phyloP scores from a whole-genome alignment of 1,140 invertebrate genomes.

The Solenopsis fugax region DNA sequence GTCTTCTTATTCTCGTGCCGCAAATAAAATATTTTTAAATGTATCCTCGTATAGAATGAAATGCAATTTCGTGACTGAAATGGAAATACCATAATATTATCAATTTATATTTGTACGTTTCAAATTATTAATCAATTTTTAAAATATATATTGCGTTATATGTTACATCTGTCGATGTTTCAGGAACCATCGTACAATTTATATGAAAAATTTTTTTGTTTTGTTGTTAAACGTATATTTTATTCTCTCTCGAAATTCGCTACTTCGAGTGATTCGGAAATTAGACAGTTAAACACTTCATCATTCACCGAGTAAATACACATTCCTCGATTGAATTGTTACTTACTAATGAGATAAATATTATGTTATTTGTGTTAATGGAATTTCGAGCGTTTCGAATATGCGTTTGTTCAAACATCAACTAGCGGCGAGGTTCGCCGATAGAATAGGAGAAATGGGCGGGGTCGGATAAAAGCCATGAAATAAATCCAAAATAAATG shows the following conservation, averaged over 20 bases:
- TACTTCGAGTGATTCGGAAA: neutral
- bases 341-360: constrained; percentile 41
- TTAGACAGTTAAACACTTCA: constrained; percentile 30
- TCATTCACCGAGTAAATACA: neutral
- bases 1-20: neutral
- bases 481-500: constrained; percentile 48
- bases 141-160: neutral
- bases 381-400: constrained; percentile 32
- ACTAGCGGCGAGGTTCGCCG: neutral
- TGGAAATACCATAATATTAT: neutral
- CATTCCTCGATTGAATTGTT: constrained; percentile 44
- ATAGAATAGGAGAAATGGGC: neutral
- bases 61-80: neutral
- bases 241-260: neutral
- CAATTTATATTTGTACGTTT: constrained; percentile 17
- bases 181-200: neutral
- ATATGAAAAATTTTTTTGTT: neutral
- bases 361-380: constrained; percentile 29
- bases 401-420: constrained; percentile 25
- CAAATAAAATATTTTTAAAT: neutral
- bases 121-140: neutral
- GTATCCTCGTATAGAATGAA: neutral
- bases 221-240: neutral
- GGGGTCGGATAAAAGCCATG: neutral
- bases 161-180: neutral